phyloP scores from a whole-genome alignment of 2,888 invertebrate genomes.

The Anoncus sp. region DNA sequence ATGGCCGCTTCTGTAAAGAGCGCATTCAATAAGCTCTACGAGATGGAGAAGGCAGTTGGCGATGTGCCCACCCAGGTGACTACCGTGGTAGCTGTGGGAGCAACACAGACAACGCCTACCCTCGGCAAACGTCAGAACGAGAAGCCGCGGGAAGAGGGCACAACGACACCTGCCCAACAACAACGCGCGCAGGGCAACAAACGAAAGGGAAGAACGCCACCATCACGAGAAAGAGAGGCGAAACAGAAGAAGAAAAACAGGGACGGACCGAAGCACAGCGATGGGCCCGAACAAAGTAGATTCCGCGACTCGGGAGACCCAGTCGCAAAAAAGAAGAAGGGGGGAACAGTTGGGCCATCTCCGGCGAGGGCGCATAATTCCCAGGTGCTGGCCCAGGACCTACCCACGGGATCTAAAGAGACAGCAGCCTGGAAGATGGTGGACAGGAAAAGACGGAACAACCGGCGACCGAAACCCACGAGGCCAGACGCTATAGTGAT shows the following conservation, averaged over 20 bases:
- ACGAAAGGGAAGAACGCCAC: neutral
- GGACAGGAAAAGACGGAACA: neutral
- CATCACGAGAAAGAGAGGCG: neutral
- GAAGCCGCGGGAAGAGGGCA: neutral
- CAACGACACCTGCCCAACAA: neutral
- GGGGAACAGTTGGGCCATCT: neutral
- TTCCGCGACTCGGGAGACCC: too few species aligned
- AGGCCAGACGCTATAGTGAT: neutral
- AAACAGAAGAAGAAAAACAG: neutral
- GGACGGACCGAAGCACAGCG: too few species aligned
- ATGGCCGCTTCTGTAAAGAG: constrained; percentile 13
- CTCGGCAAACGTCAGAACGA: neutral
- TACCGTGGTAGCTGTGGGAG: neutral
- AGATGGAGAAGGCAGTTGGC: neutral
- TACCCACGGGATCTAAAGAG: too few species aligned
- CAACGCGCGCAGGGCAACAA: neutral
- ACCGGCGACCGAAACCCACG: neutral
- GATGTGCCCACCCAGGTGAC: neutral
- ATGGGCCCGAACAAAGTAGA: too few species aligned
- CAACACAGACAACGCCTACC: neutral
- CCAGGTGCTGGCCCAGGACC: too few species aligned
- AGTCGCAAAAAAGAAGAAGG: constrained; percentile 1
- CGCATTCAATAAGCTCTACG: constrained; percentile 11
- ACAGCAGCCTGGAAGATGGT: neutral
- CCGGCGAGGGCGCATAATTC: neutral